These are phyloP conservation scores for Rhabdomys dilectus DNA, from an alignment of 2,113 vertebrate species.

Conservation along the genomic window DNA sequence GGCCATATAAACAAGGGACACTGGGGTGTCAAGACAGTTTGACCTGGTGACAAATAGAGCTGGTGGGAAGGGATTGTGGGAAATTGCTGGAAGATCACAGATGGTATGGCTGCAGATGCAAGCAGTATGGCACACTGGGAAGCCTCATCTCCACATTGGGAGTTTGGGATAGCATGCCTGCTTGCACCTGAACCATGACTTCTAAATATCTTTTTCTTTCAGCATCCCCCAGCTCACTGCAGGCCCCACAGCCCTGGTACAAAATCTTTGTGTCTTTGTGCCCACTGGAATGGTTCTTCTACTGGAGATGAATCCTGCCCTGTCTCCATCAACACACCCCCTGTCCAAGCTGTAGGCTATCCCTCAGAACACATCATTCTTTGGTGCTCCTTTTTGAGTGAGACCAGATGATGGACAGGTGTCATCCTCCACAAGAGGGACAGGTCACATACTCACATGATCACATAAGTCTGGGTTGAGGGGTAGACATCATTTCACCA, in stretches of 20 bases:
- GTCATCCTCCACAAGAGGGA: not conserved
- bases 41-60: too few species aligned
- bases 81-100: not conserved
- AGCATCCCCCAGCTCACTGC: fast-evolving
- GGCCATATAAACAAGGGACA: fast-evolving
- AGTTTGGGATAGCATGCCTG: fast-evolving
- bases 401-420: conserved; percentile 18
- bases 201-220: fast-evolving
- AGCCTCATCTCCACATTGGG: not conserved
- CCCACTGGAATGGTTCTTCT: not conserved
- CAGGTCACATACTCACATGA: not conserved
- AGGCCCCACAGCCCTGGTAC: fast-evolving
- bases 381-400: not conserved
- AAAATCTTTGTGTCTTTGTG: not conserved
- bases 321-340: fast-evolving
- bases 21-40: not conserved
- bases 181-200: fast-evolving
- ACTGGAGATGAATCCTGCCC: fast-evolving
- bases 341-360: not conserved
- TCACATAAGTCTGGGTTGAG: not conserved
- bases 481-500: not conserved
- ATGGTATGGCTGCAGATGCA: not conserved
- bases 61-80: not conserved
- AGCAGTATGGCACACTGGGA: fast-evolving
- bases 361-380: fast-evolving